Percentiles rank a stretch among this genome's conserved stretches.
Evolutionary conservation across 2,888 invertebrate species (phyloP).

Genomic region (Parnassius mnemosyne): DNA sequence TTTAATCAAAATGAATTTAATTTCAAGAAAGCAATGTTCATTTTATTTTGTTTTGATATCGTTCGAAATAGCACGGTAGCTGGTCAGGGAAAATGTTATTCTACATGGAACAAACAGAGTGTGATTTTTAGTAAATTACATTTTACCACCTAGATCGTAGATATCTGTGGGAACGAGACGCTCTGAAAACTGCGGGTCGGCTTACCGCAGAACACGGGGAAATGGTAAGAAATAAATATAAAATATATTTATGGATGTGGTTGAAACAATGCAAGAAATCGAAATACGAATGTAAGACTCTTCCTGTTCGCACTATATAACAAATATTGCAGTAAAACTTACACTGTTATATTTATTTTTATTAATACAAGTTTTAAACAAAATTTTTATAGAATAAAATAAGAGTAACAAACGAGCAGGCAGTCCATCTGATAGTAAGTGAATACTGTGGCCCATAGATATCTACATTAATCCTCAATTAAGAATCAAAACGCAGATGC

Average conservation of each 20-base stretch:
- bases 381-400: too few relatives aligned
- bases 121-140: conserved; percentile 20
- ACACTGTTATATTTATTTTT: too few relatives aligned
- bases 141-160: conserved; percentile 32
- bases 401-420: too few relatives aligned
- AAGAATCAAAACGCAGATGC: too few relatives aligned
- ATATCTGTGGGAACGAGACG: conserved; percentile 58
- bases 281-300: not conserved
- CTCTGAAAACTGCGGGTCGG: conserved; percentile 51
- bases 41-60: conserved; percentile 12
- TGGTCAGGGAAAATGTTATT: conserved; percentile 8
- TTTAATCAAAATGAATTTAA: conserved; percentile 15
- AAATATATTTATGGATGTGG: conserved; percentile 28
- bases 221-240: conserved; percentile 28
- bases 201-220: conserved; percentile 31
- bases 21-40: conserved; percentile 6
- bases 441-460: too few relatives aligned
- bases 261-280: conserved; percentile 21
- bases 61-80: conserved; percentile 20
- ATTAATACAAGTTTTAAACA: too few relatives aligned
- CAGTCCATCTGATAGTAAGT: too few relatives aligned
- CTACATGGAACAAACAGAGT: conserved; percentile 17
- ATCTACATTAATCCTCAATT: too few relatives aligned
- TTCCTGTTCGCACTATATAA: too few relatives aligned
- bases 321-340: too few relatives aligned